A percentile compares a stretch with the other conserved stretches of the same genome.
phyloP scores from a whole-genome alignment of 2,888 invertebrate genomes.

The Chrysolina americana region DNA sequence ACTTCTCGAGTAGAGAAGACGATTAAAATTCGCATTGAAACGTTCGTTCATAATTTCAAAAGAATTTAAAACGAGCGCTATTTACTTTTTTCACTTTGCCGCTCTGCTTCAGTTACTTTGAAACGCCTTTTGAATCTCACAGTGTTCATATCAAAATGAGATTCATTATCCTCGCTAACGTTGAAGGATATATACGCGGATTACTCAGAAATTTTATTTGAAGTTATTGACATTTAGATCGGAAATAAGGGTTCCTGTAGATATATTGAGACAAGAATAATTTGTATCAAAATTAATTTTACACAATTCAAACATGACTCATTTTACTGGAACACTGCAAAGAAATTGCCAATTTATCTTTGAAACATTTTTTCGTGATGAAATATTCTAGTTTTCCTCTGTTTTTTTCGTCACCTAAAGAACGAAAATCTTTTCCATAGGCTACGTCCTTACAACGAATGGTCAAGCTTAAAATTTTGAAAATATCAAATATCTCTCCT shows the following conservation, averaged over 20 bases:
- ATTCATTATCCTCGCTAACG: constrained; percentile 22
- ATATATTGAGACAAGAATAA: neutral
- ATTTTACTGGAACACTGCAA: no score
- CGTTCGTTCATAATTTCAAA: constrained; percentile 26
- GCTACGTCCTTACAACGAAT: no score
- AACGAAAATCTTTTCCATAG: no score
- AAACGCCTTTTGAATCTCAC: constrained; percentile 30
- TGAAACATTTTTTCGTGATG: no score
- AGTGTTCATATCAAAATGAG: constrained; percentile 23
- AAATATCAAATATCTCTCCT: no score
- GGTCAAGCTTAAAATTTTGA: no score
- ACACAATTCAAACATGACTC: no score
- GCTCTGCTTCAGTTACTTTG: constrained; percentile 20
- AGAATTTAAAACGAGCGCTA: constrained; percentile 28
- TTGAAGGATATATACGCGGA: constrained; percentile 11
- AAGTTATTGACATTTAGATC: neutral
- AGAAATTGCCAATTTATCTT: no score
- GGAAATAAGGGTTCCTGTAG: neutral
- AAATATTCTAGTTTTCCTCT: no score
- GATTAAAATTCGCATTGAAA: constrained; percentile 29
- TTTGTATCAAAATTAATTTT: no score
- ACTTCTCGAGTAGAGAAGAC: constrained; percentile 18
- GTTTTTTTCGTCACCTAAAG: no score
- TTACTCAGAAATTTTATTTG: neutral
- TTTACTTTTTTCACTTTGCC: constrained; percentile 23